A percentile compares a stretch with the other conserved stretches of the same genome.
Evolutionary conservation across 2,797 vertebrate genomes (phyloP).

Genomic region (Xenopus petersii): DNA sequence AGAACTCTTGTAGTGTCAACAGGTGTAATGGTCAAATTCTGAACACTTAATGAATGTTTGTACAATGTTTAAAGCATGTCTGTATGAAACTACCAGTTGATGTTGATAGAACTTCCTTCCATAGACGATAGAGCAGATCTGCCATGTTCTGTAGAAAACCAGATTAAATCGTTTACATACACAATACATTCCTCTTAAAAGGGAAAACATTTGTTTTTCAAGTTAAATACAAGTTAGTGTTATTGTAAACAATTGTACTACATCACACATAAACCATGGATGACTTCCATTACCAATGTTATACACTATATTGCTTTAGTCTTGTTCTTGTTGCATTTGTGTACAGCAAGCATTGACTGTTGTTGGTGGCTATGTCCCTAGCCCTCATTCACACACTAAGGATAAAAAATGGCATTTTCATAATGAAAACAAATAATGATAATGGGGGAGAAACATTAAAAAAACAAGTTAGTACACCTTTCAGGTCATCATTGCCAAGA

Average conservation of each 20-base stretch:
- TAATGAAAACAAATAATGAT: slow-evolving; percentile 22
- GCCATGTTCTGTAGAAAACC: slow-evolving; percentile 14
- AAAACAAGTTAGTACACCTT: slow-evolving; percentile 78
- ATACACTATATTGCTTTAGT: slow-evolving; percentile 79
- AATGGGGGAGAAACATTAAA: slow-evolving; percentile 45
- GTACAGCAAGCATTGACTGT: slow-evolving; percentile 61
- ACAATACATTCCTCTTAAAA: slow-evolving; percentile 55
- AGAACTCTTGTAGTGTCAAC: slow-evolving; percentile 65
- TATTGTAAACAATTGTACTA: slow-evolving; percentile 74
- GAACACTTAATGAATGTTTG: slow-evolving; percentile 55
- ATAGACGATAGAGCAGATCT: slow-evolving; percentile 26
- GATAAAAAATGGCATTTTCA: slow-evolving; percentile 41
- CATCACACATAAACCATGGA: slow-evolving; percentile 74
- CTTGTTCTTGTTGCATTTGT: slow-evolving; percentile 67
- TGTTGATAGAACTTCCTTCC: slow-evolving; percentile 39
- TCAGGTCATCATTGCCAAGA: slow-evolving; percentile 84
- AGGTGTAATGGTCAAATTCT: slow-evolving; percentile 55
- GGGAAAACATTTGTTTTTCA: slow-evolving; percentile 26
- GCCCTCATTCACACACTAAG: slow-evolving; percentile 68
- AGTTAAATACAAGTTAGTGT: slow-evolving; percentile 66
- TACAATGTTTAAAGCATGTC: slow-evolving; percentile 61
- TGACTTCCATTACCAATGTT: slow-evolving; percentile 70
- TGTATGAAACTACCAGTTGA: slow-evolving; percentile 55
- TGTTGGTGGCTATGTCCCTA: slow-evolving; percentile 65
- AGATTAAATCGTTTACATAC: slow-evolving; percentile 25